A percentile compares a stretch with the other conserved stretches of the same genome.
Conservation (phyloP, 2,113 vertebrate species). For the Chamaetylas fuelleborni region DNA sequence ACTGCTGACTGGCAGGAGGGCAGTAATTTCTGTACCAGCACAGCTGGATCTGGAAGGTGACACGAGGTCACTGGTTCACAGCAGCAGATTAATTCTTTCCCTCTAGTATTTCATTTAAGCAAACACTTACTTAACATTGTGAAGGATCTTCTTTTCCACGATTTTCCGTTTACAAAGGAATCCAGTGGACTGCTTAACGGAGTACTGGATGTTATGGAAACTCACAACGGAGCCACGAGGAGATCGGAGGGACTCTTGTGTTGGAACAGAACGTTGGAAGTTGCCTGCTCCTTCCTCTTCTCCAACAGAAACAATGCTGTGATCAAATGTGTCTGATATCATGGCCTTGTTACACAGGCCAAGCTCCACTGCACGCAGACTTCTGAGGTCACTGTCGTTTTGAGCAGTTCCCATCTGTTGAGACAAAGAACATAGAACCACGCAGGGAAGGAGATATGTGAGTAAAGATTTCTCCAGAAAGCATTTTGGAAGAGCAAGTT, state of each 20-base stretch:
- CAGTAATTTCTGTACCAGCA: background rate
- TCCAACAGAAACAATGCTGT: constrained; percentile 5
- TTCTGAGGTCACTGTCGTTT: constrained; percentile 1
- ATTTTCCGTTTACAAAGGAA: constrained; percentile 38
- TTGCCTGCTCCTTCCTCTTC: background rate
- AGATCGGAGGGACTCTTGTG: constrained; percentile 47
- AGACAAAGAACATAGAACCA: background rate
- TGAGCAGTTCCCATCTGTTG: constrained; percentile 42
- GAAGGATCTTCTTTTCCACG: constrained; percentile 67
- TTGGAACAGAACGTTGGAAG: constrained; percentile 49
- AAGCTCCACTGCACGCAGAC: constrained; percentile 23
- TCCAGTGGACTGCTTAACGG: constrained; percentile 29
- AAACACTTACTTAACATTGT: constrained; percentile 64
- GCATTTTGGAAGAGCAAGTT: background rate
- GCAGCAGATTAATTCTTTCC: constrained; percentile 10
- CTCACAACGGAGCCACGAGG: constrained; percentile 65
- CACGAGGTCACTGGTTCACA: background rate
- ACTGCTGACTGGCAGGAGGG: background rate
- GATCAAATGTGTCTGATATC: background rate
- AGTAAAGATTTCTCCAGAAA: background rate
- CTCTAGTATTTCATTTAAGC: background rate
- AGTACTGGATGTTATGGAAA: constrained; percentile 71
- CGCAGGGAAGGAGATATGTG: background rate
- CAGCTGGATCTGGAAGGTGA: constrained; percentile 13
- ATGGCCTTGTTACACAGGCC: background rate